Percentiles rank a stretch among this genome's conserved stretches.
phyloP scores from a whole-genome alignment of 2,113 vertebrate species.

The Platycercus adscitus region DNA sequence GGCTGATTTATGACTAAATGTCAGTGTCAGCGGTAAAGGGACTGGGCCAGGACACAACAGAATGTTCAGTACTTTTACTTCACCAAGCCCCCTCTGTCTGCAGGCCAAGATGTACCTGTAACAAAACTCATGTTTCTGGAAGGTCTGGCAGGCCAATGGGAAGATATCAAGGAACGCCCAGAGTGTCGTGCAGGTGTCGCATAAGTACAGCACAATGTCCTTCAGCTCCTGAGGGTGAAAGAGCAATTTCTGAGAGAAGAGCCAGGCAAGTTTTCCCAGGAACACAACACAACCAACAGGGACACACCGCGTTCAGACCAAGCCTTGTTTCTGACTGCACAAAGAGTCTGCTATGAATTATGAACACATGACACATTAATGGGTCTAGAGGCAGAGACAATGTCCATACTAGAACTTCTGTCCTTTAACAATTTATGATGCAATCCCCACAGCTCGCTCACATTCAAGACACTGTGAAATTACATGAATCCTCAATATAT shows the following conservation, averaged over 20 bases:
- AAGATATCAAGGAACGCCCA: constrained; percentile 95
- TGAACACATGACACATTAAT: rapidly evolving
- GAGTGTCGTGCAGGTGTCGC: constrained; percentile 91
- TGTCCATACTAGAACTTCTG: neutral
- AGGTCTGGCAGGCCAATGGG: constrained; percentile 85
- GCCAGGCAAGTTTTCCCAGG: neutral
- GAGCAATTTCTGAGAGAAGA: neutral
- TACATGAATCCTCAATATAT: neutral
- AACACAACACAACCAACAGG: neutral
- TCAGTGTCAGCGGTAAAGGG: neutral
- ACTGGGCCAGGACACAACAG: neutral
- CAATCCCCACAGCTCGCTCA: neutral
- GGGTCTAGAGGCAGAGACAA: neutral
- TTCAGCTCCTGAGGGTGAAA: constrained; percentile 82
- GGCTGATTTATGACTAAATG: neutral
- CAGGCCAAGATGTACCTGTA: constrained; percentile 78
- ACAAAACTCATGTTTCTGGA: constrained; percentile 90
- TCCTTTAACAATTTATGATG: neutral
- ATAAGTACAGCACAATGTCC: constrained; percentile 90
- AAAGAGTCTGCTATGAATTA: neutral
- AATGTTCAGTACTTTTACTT: neutral
- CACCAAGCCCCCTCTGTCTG: neutral
- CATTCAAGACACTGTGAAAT: neutral
- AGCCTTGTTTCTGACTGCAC: neutral
- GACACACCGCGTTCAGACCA: neutral